Percentiles rank a stretch among this genome's conserved stretches.
Conservation (phyloP, 2,888 invertebrate species). For the Eupithecia vulgata region DNA sequence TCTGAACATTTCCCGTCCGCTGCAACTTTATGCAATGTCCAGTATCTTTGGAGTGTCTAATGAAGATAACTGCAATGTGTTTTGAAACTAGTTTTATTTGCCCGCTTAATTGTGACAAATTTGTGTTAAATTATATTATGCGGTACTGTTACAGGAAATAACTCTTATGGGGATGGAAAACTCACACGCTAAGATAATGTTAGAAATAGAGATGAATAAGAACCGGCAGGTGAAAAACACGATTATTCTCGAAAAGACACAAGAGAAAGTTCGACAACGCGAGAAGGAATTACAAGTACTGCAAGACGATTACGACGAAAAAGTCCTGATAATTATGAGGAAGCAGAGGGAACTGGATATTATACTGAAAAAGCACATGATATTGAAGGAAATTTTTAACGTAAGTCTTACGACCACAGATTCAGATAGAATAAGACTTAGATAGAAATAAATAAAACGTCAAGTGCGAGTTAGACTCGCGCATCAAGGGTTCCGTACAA, state of each 20-base stretch:
- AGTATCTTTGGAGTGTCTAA: not conserved
- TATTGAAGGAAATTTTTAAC: conserved; percentile 73
- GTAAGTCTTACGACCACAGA: conserved; percentile 55
- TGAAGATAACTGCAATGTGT: not conserved
- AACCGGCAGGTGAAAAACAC: conserved; percentile 70
- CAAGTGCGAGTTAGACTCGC: too few relatives aligned
- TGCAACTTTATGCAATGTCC: too few relatives aligned
- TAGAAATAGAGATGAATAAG: conserved; percentile 83
- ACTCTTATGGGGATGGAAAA: conserved; percentile 82
- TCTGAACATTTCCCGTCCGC: too few relatives aligned
- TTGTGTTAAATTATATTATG: too few relatives aligned
- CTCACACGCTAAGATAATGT: conserved; percentile 81
- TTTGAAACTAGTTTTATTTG: not conserved
- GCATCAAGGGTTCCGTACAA: too few relatives aligned
- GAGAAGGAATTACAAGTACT: conserved; percentile 67
- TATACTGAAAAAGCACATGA: conserved; percentile 63
- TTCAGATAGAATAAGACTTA: not conserved
- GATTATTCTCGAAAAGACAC: conserved; percentile 60
- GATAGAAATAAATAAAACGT: too few relatives aligned
- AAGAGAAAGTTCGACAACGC: conserved; percentile 59
- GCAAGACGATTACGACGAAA: conserved; percentile 67
- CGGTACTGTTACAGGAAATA: conserved; percentile 75
- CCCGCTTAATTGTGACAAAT: not conserved
- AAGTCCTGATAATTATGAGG: conserved; percentile 58
- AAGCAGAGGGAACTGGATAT: conserved; percentile 76